Conservation (phyloP, 1,140 invertebrate species). For the Sipha flava region DNA sequence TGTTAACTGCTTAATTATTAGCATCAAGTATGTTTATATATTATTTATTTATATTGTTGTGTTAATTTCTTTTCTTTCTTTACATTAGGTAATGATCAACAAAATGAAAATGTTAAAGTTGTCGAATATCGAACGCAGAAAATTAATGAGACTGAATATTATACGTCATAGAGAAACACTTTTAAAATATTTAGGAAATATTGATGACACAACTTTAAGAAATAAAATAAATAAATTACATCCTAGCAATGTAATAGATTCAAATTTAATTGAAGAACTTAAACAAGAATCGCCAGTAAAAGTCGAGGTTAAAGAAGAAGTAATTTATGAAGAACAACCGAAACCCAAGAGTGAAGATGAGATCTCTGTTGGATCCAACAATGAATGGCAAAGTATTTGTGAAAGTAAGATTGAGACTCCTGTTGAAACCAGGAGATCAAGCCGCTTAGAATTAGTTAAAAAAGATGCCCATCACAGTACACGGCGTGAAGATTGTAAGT, state of each 20-base stretch:
- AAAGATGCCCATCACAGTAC: too few relatives aligned
- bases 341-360: not conserved
- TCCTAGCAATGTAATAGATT: not conserved
- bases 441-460: too few relatives aligned
- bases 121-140: not conserved
- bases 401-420: not conserved
- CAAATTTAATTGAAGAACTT: not conserved
- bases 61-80: too few relatives aligned
- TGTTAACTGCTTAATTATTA: too few relatives aligned
- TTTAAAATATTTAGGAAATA: not conserved
- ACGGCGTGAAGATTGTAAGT: not conserved
- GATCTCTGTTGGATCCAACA: not conserved
- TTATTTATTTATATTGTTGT: too few relatives aligned
- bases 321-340: not conserved
- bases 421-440: not conserved
- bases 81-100: too few relatives aligned
- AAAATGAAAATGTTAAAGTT: not conserved
- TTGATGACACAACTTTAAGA: not conserved
- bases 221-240: not conserved
- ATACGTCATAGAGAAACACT: not conserved
- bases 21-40: too few relatives aligned
- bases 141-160: slow-evolving; percentile 6
- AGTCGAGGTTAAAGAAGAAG: not conserved
- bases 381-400: not conserved
- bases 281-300: not conserved